Evolutionary conservation across 2,888 invertebrate genomes (phyloP).

Genomic region (Leptopilina myrica): DNA sequence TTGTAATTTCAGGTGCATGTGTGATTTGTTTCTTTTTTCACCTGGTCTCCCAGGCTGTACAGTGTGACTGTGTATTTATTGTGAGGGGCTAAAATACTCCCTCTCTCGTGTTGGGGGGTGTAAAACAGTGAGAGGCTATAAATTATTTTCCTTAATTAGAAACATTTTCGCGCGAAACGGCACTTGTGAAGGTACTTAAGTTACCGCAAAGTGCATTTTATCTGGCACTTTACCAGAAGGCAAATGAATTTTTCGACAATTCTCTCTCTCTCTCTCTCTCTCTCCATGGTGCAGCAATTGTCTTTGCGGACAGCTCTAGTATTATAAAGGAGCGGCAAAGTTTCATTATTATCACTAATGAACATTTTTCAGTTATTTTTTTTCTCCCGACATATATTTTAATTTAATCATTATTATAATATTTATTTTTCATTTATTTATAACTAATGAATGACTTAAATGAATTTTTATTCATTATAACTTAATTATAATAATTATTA

Average conservation of each 20-base stretch:
- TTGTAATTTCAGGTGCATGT: conserved; percentile 25
- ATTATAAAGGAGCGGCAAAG: not conserved
- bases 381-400: not conserved
- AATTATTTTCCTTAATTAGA: conserved; percentile 39
- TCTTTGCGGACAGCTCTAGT: not conserved
- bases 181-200: conserved; percentile 6
- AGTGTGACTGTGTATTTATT: conserved; percentile 6
- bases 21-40: conserved; percentile 19
- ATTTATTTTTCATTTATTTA: no score
- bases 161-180: conserved; percentile 33
- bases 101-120: not conserved
- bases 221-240: conserved; percentile 31
- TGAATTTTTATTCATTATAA: no score
- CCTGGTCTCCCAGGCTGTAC: not conserved
- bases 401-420: not conserved
- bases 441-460: no score
- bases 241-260: conserved; percentile 24
- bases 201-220: conserved; percentile 26
- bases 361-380: not conserved
- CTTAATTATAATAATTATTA: no score
- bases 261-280: not conserved
- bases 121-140: conserved; percentile 22
- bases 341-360: conserved; percentile 8
- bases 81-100: not conserved
- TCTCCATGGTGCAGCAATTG: conserved; percentile 11